These are phyloP conservation scores for Pogonomyrmex barbatus DNA, from an alignment of 1,140 invertebrate genomes.

Conservation along the genomic window DNA sequence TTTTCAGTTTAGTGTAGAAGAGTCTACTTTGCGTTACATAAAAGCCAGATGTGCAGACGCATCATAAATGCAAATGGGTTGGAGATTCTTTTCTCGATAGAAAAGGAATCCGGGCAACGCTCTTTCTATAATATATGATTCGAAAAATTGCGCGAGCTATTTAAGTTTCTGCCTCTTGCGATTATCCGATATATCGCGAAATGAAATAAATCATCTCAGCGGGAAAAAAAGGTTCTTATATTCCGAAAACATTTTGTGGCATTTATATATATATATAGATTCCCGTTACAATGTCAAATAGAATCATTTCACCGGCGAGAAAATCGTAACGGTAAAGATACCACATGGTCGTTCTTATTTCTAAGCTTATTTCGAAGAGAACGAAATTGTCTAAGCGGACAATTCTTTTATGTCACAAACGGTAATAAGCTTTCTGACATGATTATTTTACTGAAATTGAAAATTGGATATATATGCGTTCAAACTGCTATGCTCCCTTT, in stretches of 20 bases:
- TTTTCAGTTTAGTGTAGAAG: neutral
- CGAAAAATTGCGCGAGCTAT: constrained; percentile 28
- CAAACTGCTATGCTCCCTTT: neutral
- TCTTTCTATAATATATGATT: constrained; percentile 49
- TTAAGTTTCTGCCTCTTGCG: neutral
- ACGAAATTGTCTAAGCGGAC: constrained; percentile 1
- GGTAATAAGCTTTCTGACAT: neutral
- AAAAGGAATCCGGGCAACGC: neutral
- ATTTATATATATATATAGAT: constrained; percentile 13
- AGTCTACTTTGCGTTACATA: constrained; percentile 3
- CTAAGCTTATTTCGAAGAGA: neutral
- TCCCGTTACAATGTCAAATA: neutral
- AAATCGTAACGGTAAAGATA: constrained; percentile 23
- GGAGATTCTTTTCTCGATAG: neutral
- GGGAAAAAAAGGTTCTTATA: neutral
- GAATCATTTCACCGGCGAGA: constrained; percentile 13
- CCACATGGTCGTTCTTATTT: neutral
- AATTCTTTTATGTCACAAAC: neutral
- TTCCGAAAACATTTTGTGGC: constrained; percentile 5
- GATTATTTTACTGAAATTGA: neutral
- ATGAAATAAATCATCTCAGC: neutral
- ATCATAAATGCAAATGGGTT: constrained; percentile 40
- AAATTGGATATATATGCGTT: neutral
- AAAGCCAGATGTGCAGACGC: constrained; percentile 36
- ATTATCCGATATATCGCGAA: neutral